Percentiles rank a stretch among this genome's conserved stretches.
Evolutionary conservation across 2,888 invertebrate genomes (phyloP).

Genomic region (Thumatha senex): DNA sequence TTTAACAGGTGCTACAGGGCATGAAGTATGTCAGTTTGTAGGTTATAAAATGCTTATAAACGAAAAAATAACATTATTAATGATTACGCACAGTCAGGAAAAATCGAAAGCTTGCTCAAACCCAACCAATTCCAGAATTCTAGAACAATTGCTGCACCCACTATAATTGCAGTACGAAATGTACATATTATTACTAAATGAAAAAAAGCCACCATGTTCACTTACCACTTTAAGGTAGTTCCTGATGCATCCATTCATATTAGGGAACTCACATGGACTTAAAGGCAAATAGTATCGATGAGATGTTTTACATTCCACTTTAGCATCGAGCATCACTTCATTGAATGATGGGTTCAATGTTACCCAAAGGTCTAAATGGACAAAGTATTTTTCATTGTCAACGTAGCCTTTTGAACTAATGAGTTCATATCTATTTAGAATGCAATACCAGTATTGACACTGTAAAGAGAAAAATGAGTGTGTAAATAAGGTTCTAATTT

Average conservation of each 20-base stretch:
- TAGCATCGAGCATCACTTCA: constrained; percentile 47
- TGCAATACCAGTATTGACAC: constrained; percentile 59
- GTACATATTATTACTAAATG: too few relatives aligned
- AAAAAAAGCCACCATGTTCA: background rate
- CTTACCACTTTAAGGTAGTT: constrained; percentile 48
- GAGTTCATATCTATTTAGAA: constrained; percentile 53
- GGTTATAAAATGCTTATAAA: too few relatives aligned
- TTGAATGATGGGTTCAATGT: constrained; percentile 52
- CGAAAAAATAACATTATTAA: too few relatives aligned
- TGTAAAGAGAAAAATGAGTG: constrained; percentile 21
- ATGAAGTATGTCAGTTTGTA: too few relatives aligned
- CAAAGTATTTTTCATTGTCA: constrained; percentile 50
- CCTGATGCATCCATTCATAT: constrained; percentile 49
- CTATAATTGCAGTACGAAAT: too few relatives aligned
- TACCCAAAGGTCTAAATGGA: constrained; percentile 60
- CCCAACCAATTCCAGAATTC: too few relatives aligned
- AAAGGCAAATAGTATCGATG: constrained; percentile 40
- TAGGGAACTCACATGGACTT: constrained; percentile 42
- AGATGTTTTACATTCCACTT: constrained; percentile 45
- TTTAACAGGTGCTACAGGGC: too few relatives aligned
- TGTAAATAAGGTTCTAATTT: background rate
- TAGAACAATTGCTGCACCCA: too few relatives aligned
- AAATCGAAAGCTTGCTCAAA: too few relatives aligned
- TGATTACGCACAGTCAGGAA: too few relatives aligned
- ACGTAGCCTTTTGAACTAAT: constrained; percentile 32